A percentile compares a stretch with the other conserved stretches of the same genome.
Conservation (phyloP, 2,113 vertebrate genomes). For the Oncorhynchus clarkii region DNA sequence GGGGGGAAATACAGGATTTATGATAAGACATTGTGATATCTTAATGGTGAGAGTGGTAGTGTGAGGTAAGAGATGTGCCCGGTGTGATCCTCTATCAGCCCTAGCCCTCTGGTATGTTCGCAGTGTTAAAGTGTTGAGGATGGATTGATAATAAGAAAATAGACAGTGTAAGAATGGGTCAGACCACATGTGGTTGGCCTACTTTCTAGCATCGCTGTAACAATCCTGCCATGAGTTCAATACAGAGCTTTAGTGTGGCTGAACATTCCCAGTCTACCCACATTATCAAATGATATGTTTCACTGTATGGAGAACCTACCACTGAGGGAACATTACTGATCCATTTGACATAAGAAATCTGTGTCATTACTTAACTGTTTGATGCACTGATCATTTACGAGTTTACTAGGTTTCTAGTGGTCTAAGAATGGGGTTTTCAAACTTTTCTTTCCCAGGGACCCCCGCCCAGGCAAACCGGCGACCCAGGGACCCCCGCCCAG, state of each 20-base stretch:
- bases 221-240: conserved; percentile 28
- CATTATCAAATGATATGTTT: conserved; percentile 14
- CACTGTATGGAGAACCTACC: not conserved
- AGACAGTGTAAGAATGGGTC: conserved; percentile 4
- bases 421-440: not conserved
- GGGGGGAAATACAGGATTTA: not conserved
- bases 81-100: too few relatives aligned
- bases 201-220: conserved; percentile 4
- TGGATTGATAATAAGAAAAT: conserved; percentile 7
- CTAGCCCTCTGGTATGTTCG: too few relatives aligned
- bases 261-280: conserved; percentile 22
- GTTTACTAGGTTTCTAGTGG: conserved; percentile 17
- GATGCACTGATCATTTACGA: not conserved
- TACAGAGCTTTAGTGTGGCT: conserved; percentile 10
- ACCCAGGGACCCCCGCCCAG: too few relatives aligned
- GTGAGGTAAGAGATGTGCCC: too few relatives aligned
- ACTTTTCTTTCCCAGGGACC: too few relatives aligned
- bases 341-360: conserved; percentile 31
- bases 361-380: not conserved
- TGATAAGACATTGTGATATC: not conserved
- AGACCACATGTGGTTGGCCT: conserved; percentile 13
- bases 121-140: not conserved
- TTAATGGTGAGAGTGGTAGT: not conserved
- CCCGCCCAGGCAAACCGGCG: too few relatives aligned
- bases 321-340: conserved; percentile 13